Percentiles rank a stretch among this genome's conserved stretches.
Conservation (phyloP, 2,797 vertebrate genomes). For the Toxotes lorentzi region DNA sequence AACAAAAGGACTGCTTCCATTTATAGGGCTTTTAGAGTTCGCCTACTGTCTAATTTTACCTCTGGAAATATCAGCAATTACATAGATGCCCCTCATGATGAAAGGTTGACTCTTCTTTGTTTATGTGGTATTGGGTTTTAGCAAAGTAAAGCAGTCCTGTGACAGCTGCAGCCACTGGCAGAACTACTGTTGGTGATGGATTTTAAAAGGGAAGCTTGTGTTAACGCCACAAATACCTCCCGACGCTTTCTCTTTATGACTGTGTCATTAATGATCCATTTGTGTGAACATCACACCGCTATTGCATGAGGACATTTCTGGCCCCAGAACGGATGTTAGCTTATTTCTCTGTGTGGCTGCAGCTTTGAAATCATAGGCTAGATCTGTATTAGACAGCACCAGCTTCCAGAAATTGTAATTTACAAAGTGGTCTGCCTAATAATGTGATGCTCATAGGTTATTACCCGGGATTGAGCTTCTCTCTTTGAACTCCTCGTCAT, state of each 20-base stretch:
- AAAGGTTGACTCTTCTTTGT: constrained; percentile 28
- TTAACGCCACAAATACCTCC: constrained; percentile 18
- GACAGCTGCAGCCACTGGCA: constrained; percentile 2
- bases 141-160: background rate
- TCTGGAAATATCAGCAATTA: constrained; percentile 56
- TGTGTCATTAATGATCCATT: constrained; percentile 11
- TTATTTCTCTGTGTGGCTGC: constrained; percentile 25
- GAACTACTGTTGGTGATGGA: background rate
- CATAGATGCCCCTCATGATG: constrained; percentile 25
- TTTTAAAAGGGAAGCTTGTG: constrained; percentile 28
- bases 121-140: background rate
- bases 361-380: constrained; percentile 29
- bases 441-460: constrained; percentile 57
- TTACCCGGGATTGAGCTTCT: constrained; percentile 40
- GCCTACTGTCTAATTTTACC: constrained; percentile 50
- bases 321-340: background rate
- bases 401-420: constrained; percentile 51
- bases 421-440: constrained; percentile 61
- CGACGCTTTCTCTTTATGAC: background rate
- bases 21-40: constrained; percentile 55
- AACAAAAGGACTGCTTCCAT: constrained; percentile 57
- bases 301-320: background rate
- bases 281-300: background rate
- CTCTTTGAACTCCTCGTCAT: constrained; percentile 68
- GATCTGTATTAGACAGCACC: constrained; percentile 7